Conservation (phyloP, 2,888 invertebrate genomes). For the Mesorhabditis spiculigera region DNA sequence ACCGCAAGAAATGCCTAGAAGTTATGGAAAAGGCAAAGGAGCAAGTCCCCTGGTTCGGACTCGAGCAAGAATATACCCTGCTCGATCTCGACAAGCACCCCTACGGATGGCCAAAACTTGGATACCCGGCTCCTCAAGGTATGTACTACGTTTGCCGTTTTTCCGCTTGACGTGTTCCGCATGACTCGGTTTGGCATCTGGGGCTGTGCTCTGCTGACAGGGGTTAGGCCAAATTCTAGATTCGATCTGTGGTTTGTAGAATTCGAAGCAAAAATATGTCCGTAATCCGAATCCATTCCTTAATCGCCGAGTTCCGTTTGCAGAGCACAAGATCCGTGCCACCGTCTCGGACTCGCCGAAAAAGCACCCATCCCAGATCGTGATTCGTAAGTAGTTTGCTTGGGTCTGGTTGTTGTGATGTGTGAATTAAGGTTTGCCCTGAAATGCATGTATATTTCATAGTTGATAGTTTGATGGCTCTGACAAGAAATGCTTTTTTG, state of each 20-base stretch:
- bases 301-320: background rate
- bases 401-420: too few species aligned
- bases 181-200: too few species aligned
- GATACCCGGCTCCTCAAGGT: conserved; percentile 36
- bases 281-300: background rate
- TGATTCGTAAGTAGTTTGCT: background rate
- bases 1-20: conserved; percentile 59
- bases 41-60: conserved; percentile 61
- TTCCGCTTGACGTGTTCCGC: background rate
- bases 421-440: too few species aligned
- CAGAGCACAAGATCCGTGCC: conserved; percentile 6
- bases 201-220: too few species aligned
- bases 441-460: background rate
- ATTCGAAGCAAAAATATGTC: too few species aligned
- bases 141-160: background rate
- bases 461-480: too few species aligned
- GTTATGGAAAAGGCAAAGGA: conserved; percentile 60
- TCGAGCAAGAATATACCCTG: conserved; percentile 65
- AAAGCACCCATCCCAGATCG: background rate
- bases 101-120: conserved; percentile 49
- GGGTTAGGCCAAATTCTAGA: too few species aligned
- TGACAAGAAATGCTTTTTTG: too few species aligned
- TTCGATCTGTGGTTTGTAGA: background rate
- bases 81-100: conserved; percentile 58
- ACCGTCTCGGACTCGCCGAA: conserved; percentile 2